These are phyloP conservation scores for Helostoma temminkii DNA, from an alignment of 2,797 vertebrate species.

Conservation along the genomic window DNA sequence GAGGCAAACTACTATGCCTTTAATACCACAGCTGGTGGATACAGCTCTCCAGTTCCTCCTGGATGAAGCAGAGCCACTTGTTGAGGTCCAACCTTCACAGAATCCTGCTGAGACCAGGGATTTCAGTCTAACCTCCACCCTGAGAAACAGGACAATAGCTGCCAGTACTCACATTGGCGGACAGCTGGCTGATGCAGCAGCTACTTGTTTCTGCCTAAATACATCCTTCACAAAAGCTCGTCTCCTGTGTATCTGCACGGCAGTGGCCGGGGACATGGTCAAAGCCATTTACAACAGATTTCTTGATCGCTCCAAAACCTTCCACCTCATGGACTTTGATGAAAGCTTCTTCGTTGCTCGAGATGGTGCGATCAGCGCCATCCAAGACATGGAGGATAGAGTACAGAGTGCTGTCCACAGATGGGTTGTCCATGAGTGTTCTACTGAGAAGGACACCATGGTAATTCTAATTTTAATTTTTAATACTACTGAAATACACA, in stretches of 20 bases:
- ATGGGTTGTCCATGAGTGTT: too few relatives aligned
- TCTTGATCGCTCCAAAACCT: neutral
- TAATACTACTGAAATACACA: neutral
- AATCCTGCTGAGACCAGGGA: neutral
- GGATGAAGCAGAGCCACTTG: neutral
- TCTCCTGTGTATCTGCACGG: neutral
- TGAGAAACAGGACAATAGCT: neutral
- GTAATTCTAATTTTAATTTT: neutral
- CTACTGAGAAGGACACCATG: neutral
- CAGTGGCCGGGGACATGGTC: neutral
- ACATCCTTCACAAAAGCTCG: neutral
- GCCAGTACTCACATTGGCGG: neutral
- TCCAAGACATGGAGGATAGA: constrained; percentile 9
- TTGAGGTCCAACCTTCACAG: neutral
- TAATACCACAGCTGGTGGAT: neutral
- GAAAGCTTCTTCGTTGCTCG: neutral
- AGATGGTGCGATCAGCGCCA: neutral
- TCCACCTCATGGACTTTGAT: constrained; percentile 28
- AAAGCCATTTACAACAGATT: constrained; percentile 11
- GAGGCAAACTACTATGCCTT: neutral
- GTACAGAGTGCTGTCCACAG: neutral
- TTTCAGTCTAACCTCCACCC: neutral
- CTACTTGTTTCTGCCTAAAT: neutral
- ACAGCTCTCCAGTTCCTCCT: constrained; percentile 4
- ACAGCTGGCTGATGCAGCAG: constrained; percentile 15